phyloP scores from a whole-genome alignment of 2,797 vertebrate genomes.

The Pteronotus mesoamericanus region DNA sequence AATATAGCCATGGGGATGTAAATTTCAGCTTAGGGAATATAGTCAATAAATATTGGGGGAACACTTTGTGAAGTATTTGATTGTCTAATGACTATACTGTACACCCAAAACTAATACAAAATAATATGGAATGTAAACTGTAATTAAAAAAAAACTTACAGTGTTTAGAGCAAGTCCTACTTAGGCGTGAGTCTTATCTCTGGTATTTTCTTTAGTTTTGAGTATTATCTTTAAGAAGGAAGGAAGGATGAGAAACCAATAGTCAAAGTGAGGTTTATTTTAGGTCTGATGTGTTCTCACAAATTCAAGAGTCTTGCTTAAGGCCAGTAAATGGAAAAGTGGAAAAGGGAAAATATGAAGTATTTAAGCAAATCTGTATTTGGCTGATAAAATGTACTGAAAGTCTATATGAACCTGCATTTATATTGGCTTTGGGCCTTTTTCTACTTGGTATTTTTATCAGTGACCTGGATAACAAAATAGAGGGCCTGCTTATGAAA shows the following conservation, averaged over 20 bases:
- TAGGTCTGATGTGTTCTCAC: neutral
- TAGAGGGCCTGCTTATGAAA: constrained; percentile 34
- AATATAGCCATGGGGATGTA: neutral
- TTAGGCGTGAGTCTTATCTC: neutral
- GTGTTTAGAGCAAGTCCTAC: neutral
- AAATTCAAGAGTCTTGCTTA: neutral
- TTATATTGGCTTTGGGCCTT: constrained; percentile 13
- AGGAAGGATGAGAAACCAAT: neutral
- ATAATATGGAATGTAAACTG: neutral
- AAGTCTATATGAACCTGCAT: neutral
- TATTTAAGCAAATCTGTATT: constrained; percentile 20
- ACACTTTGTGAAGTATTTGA: neutral
- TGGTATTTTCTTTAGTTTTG: neutral
- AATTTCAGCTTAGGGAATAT: neutral
- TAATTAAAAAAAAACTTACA: neutral
- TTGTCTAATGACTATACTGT: neutral
- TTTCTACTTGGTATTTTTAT: constrained; percentile 29
- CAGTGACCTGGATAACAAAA: constrained; percentile 24
- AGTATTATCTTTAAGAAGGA: neutral
- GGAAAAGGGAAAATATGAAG: neutral
- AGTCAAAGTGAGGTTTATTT: neutral
- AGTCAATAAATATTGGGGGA: neutral
- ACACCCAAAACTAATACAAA: neutral
- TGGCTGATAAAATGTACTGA: constrained; percentile 16
- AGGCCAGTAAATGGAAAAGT: neutral